Evolutionary conservation across 2,888 invertebrate genomes (phyloP), one percentile per base, ranked within the genome.

Genomic region (Hartigia nigra): DNA sequence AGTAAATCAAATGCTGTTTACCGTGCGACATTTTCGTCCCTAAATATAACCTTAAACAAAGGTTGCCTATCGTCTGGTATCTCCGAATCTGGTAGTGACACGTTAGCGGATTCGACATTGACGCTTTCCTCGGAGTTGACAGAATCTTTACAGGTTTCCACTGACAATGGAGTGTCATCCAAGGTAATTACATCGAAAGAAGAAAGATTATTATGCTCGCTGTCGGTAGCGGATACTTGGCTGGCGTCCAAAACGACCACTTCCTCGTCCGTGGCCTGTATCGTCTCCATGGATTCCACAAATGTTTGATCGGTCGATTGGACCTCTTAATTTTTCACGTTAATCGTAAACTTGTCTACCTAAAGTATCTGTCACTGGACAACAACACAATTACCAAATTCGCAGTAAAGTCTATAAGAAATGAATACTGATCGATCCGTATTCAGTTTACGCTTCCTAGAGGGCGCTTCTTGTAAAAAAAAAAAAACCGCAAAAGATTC

Each of bases 1-100:
- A 5, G 12, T 70, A 55, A 36, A 74, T 77, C 75, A 76, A 31
- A 76, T 31, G 74, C 70, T n/a, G 32, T 82, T 82, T 85, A 92
- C 91, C 87, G 82, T 55, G 88, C 88, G 36, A 85, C 77, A 35
- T 76, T 82, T 77, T 87, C 82, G 79, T 91, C 88, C 34, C 87
- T 88, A 79, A 92, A 92, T 55, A 83, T 85, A 84, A 92, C 87
- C 83, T 87, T 89, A 79, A 92, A 83, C 76, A 90, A 79, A 4
- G 91, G 90, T 12, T 82, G 80, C 4, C 9, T 23, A 9, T 55
- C 55, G 14, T 55, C 55, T 9, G 23, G 55, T 55, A 23, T 23
- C 55, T 55, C 23, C 23, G 55, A 9, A 55, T 55, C 23, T 23
- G 9, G 55, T 9, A 55, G 55, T 23, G 23, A 9, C 9, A 55